phyloP scores from a whole-genome alignment of 2,888 invertebrate genomes.

The Synanthedon tipuliformis region DNA sequence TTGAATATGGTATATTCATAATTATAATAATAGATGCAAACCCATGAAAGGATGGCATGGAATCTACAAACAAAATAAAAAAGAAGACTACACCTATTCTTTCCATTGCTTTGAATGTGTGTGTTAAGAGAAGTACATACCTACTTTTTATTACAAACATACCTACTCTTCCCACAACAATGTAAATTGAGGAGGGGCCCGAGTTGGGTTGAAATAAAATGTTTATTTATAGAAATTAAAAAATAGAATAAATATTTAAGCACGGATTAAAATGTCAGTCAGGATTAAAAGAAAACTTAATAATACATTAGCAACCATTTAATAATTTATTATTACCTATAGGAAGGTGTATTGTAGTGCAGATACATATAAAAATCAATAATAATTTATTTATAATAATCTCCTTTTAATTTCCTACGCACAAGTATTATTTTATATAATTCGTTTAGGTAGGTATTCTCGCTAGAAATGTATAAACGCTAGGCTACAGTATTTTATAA shows the following conservation, averaged over 20 bases:
- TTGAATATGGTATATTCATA: background rate
- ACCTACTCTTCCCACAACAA: slow-evolving; percentile 17
- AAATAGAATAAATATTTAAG: background rate
- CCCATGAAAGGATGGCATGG: background rate
- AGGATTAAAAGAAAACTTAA: background rate
- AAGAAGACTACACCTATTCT: slow-evolving; percentile 4
- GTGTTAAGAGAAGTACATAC: slow-evolving; percentile 2
- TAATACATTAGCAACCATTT: background rate
- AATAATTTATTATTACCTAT: background rate
- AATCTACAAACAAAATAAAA: slow-evolving; percentile 5
- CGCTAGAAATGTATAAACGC: slow-evolving; percentile 39
- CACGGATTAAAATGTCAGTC: background rate
- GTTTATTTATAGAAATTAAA: slow-evolving; percentile 9
- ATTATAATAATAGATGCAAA: background rate
- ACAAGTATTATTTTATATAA: background rate
- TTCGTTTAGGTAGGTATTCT: slow-evolving; percentile 10
- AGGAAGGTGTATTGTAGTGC: background rate
- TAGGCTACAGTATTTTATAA: slow-evolving; percentile 49
- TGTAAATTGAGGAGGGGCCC: slow-evolving; percentile 39
- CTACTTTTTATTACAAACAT: slow-evolving; percentile 6
- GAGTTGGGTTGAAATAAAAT: slow-evolving; percentile 24
- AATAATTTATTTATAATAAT: background rate
- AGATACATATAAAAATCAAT: background rate
- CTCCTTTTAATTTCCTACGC: background rate
- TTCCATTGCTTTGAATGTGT: slow-evolving; percentile 2